Evolutionary conservation across 2,113 vertebrate species (phyloP).

Genomic region (Ammospiza caudacuta): DNA sequence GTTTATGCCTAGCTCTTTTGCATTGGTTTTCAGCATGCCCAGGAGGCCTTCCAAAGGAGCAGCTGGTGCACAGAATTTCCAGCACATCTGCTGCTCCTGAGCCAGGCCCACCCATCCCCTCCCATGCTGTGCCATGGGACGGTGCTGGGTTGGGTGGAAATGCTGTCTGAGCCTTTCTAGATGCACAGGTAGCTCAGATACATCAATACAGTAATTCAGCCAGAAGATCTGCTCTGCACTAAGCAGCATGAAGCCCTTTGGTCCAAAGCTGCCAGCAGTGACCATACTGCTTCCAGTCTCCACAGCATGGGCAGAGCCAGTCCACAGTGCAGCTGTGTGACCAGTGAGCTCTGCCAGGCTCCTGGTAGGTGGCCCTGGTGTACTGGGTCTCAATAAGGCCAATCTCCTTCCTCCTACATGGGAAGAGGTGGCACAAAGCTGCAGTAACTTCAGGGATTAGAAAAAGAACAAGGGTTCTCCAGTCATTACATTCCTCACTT

Average conservation of each 20-base stretch:
- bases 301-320: not conserved
- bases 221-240: not conserved
- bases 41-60: not conserved
- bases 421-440: not conserved
- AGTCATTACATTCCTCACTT: not conserved
- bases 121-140: not conserved
- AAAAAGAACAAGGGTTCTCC: not conserved
- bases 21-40: not conserved
- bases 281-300: not conserved
- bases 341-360: accelerated
- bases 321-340: not conserved
- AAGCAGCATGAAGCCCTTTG: not conserved
- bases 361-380: not conserved
- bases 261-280: not conserved
- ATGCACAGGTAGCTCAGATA: not conserved
- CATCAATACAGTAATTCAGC: not conserved
- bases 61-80: not conserved
- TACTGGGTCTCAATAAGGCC: not conserved
- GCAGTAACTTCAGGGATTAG: not conserved
- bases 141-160: not conserved
- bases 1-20: not conserved
- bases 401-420: not conserved
- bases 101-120: not conserved
- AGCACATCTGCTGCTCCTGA: not conserved
- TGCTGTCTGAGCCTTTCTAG: not conserved